Conservation (phyloP, 2,113 vertebrate species). For the Piaya cayana region DNA sequence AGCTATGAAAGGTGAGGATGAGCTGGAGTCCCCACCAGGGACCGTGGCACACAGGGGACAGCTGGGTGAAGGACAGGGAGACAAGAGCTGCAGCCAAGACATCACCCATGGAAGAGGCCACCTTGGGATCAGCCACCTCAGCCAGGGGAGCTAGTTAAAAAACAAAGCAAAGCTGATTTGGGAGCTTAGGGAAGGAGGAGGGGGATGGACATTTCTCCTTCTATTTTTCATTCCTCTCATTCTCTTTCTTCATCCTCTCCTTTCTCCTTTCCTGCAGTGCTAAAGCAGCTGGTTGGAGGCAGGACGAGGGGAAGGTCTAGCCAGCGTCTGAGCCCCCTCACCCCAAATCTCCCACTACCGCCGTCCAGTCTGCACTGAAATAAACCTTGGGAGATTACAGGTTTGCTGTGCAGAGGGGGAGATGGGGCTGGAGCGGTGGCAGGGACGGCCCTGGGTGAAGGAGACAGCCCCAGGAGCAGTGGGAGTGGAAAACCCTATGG, state of each 20-base stretch:
- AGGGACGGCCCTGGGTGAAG: neutral
- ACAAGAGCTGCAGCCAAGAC: neutral
- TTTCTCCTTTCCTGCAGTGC: neutral
- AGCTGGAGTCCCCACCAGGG: neutral
- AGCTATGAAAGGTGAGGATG: neutral
- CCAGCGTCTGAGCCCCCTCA: fast-evolving
- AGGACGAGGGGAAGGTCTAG: neutral
- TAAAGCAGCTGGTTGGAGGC: neutral
- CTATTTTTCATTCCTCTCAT: neutral
- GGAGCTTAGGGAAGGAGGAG: neutral
- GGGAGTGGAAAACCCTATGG: neutral
- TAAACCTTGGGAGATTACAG: neutral
- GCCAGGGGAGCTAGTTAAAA: neutral
- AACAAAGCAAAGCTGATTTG: neutral
- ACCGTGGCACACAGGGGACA: neutral
- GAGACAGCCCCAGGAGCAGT: neutral
- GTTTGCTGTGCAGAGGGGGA: neutral
- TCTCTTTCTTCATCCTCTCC: neutral
- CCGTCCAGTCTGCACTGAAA: neutral
- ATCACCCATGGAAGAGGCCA: neutral
- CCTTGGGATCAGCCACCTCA: neutral
- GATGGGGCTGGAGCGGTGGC: neutral
- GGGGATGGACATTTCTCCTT: neutral
- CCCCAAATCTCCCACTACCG: neutral
- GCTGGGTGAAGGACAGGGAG: neutral